A percentile compares a stretch with the other conserved stretches of the same genome.
phyloP scores from a whole-genome alignment of 2,797 vertebrate genomes.

The Peromyscus attwateri region DNA sequence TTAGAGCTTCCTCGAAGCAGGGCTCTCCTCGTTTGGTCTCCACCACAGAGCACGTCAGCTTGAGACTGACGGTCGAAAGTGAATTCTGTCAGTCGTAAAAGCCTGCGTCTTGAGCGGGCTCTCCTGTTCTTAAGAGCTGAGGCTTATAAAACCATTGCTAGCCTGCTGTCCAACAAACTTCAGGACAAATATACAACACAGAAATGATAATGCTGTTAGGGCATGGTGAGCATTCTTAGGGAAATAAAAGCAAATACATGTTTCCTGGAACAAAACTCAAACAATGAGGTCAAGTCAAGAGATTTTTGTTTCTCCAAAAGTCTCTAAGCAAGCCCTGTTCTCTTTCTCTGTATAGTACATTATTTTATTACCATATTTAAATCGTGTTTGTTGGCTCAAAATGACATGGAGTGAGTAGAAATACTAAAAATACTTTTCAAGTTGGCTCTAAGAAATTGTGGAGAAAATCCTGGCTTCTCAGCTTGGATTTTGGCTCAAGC shows the following conservation, averaged over 20 bases:
- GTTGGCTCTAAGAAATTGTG: slow-evolving; percentile 42
- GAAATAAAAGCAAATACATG: slow-evolving; percentile 3
- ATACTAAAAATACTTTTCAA: slow-evolving; percentile 73
- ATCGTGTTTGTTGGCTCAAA: slow-evolving; percentile 46
- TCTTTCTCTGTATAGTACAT: slow-evolving; percentile 51
- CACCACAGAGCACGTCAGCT: not conserved
- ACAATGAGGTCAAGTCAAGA: slow-evolving; percentile 43
- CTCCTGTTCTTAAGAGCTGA: not conserved
- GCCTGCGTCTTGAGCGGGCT: not conserved
- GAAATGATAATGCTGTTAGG: not conserved
- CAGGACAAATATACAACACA: not conserved
- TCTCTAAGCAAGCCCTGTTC: not conserved
- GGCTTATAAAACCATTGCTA: not conserved
- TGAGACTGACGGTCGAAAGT: not conserved
- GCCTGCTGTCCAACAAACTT: not conserved
- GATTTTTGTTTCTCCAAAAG: slow-evolving; percentile 33
- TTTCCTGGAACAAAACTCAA: slow-evolving; percentile 53
- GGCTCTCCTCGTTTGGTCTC: not conserved
- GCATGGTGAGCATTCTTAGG: not conserved
- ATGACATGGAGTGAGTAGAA: slow-evolving; percentile 50
- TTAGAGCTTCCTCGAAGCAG: not conserved
- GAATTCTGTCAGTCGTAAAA: not conserved
- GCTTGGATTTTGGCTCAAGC: not conserved
- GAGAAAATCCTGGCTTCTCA: not conserved
- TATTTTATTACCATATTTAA: slow-evolving; percentile 34